Base-by-base conservation (phyloP, 2,113 vertebrate species). In the Echinops telfairi region DNA sequence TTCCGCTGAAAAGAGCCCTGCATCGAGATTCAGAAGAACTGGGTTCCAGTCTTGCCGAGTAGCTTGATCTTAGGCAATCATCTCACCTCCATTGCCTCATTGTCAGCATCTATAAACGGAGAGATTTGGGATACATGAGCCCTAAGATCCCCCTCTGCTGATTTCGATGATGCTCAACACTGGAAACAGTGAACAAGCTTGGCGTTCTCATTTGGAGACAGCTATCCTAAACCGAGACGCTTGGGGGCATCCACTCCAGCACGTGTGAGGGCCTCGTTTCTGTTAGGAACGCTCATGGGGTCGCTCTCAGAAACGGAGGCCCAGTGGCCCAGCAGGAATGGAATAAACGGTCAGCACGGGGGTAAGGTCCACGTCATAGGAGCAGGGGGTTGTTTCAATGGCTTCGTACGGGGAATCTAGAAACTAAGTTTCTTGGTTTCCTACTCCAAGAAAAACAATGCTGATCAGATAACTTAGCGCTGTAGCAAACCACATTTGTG, bases 31-130 rank as follows among this genome's bases (percentile, higher is more conserved):
- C 23, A 75, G 16, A 22, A 92, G 64, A 86, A 57, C 2, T 4
- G 80, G 40, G 53, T 25, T 47, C 83, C 14, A 2, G 25, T 53
- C 36, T 47, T 58, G 7, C 29, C 29, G n/a, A 33, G 66, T 4
- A 66, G 57, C 36, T 64, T 60, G 91, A 64, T 20, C 60, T 38
- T n/a, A 27, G 29, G 29, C 29, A 71, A 68, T 78, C 88, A 47
- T 31, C 58, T 86, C 77, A 62, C n/a, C 40, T 90, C 62, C 76
- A 38, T 82, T 82, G 47, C 57, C 68, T 94, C 83, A 36, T 71
- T 76, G 25, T 29, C 73, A 70, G 3, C 19, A 19, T 75, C 90
- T 87, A 6, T 53, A 40, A 84, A 64, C 84, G n/a, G 66, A 95
- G 23, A 33, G 58, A 20, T 38, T 84, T 90, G 64, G 82, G 47